Evolutionary conservation across 2,113 vertebrate genomes (phyloP).

Genomic region (Dasyprocta punctata): DNA sequence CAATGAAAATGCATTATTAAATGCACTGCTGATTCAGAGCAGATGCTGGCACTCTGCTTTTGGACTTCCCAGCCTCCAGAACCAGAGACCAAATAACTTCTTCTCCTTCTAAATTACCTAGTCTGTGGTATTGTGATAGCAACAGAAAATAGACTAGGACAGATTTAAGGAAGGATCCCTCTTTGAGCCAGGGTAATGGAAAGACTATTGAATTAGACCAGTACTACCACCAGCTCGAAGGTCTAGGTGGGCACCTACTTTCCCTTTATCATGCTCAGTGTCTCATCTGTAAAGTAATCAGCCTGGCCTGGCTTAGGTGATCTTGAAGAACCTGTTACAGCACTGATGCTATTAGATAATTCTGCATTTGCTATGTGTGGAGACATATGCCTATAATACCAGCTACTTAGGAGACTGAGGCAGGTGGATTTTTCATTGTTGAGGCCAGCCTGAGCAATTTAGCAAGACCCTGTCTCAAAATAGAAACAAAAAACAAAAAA

Average conservation of each 20-base stretch:
- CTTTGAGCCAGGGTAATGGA: not conserved
- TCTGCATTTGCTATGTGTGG: not conserved
- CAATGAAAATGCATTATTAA: not conserved
- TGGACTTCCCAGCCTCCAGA: not conserved
- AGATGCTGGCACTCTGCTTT: not conserved
- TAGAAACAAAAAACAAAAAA: not conserved
- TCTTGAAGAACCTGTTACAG: not conserved
- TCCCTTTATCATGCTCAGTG: not conserved
- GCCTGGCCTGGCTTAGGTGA: not conserved
- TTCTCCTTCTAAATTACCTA: not conserved
- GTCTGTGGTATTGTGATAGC: not conserved
- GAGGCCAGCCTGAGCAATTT: not conserved
- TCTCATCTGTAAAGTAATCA: not conserved
- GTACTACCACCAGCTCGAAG: not conserved
- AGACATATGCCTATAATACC: not conserved
- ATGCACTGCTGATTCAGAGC: not conserved
- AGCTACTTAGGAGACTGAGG: not conserved
- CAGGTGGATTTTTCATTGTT: not conserved
- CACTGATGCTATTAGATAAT: not conserved
- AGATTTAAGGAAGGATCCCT: not conserved
- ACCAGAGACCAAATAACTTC: not conserved
- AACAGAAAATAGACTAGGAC: not conserved
- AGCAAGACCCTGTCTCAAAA: not conserved
- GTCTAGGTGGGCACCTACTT: not conserved
- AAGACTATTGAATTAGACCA: not conserved